These are phyloP conservation scores for Montipora foliosa DNA, from an alignment of 64 coral and sea anemone species.

Conservation along the genomic window DNA sequence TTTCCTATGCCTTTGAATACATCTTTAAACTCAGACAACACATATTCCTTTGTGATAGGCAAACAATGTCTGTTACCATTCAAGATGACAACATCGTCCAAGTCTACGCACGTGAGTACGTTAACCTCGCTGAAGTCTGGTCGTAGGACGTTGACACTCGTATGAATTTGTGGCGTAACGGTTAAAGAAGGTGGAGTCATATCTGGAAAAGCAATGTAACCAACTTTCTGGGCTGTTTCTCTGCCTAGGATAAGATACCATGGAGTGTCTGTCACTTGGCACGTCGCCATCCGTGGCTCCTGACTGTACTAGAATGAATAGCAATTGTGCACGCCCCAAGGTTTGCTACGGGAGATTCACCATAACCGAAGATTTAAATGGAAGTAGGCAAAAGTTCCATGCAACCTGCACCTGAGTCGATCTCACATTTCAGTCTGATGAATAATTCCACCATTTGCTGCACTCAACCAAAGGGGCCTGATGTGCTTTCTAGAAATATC, in stretches of 20 bases:
- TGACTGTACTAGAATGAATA: slow-evolving; percentile 2
- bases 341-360: not conserved
- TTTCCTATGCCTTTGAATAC: slow-evolving; percentile 62
- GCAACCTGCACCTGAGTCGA: slow-evolving; percentile 17
- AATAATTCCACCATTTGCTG: not conserved
- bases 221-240: slow-evolving; percentile 8
- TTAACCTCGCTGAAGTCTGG: not conserved
- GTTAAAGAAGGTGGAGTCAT: slow-evolving; percentile 14
- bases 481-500: not conserved
- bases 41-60: slow-evolving; percentile 50
- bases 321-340: not conserved
- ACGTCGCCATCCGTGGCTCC: not conserved
- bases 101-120: not conserved
- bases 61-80: slow-evolving; percentile 1
- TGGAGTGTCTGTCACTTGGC: slow-evolving; percentile 18
- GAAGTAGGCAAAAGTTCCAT: not conserved
- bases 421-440: not conserved
- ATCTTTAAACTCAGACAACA: slow-evolving; percentile 58
- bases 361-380: not conserved
- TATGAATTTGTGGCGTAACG: slow-evolving; percentile 17
- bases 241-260: slow-evolving; percentile 2
- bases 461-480: not conserved
- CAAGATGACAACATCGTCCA: slow-evolving; percentile 5
- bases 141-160: slow-evolving; percentile 3
- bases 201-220: slow-evolving; percentile 26